Percentiles rank a stretch among this genome's conserved stretches.
These are phyloP conservation scores for Sylvia borin DNA, from an alignment of 2,797 vertebrate species.

Conservation along the genomic window DNA sequence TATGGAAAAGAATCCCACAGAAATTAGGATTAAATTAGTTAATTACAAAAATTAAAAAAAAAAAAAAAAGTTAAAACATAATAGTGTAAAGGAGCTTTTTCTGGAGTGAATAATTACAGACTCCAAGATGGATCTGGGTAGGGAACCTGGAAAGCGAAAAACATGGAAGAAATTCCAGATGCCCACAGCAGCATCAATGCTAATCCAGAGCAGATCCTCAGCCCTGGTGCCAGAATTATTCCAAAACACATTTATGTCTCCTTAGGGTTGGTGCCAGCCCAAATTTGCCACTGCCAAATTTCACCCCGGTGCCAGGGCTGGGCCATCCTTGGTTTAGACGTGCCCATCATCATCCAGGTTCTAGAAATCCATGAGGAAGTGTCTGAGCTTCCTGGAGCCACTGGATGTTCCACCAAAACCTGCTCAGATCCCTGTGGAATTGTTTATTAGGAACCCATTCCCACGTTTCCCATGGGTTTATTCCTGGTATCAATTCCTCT, in stretches of 20 bases:
- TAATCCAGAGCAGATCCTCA: slow-evolving; percentile 6
- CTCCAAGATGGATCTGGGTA: not conserved
- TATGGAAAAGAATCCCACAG: not conserved
- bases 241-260: not conserved
- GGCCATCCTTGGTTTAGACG: not conserved
- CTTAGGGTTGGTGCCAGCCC: not conserved
- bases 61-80: not conserved
- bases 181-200: not conserved
- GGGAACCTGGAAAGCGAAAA: not conserved
- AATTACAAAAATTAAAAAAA: not conserved
- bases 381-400: not conserved
- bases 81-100: not conserved
- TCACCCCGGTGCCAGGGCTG: not conserved
- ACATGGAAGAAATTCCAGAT: slow-evolving; percentile 1
- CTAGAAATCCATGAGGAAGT: not conserved
- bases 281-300: not conserved
- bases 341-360: not conserved
- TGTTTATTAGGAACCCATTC: not conserved
- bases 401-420: slow-evolving; percentile 1
- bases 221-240: not conserved
- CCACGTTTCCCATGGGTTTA: not conserved
- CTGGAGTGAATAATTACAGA: not conserved
- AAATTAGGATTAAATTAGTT: not conserved
- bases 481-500: not conserved
- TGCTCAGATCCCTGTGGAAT: not conserved